phyloP scores from a whole-genome alignment of 2,797 vertebrate species.

The Odontamblyopus rebecca region DNA sequence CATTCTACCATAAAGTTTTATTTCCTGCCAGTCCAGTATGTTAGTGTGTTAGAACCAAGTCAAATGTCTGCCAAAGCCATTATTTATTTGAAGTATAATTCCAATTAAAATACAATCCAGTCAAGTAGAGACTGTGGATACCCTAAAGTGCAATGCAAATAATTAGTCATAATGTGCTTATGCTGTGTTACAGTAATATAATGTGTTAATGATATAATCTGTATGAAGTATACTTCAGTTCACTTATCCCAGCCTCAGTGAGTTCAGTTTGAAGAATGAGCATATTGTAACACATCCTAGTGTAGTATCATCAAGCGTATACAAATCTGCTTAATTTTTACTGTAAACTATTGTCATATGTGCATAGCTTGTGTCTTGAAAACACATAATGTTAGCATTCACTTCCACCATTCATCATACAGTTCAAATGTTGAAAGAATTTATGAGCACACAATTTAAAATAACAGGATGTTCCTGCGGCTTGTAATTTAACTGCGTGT shows the following conservation, averaged over 20 bases:
- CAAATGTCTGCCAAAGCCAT: neutral
- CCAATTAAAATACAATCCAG: neutral
- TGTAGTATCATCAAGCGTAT: no score
- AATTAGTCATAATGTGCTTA: neutral
- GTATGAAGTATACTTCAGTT: no score
- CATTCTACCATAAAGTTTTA: neutral
- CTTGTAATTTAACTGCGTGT: neutral
- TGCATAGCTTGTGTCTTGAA: neutral
- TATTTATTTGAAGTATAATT: neutral
- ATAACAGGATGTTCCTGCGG: neutral
- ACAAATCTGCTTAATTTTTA: neutral
- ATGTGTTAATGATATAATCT: no score
- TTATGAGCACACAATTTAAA: neutral
- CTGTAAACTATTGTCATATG: neutral
- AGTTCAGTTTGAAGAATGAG: no score
- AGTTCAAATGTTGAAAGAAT: neutral
- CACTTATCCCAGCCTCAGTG: no score
- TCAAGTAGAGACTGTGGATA: neutral
- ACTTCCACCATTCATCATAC: neutral
- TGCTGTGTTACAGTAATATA: no score
- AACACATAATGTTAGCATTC: neutral
- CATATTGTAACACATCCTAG: no score
- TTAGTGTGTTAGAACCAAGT: neutral
- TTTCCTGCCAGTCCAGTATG: neutral
- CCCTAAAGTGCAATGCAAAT: neutral